Evolutionary conservation across 2,888 invertebrate genomes (phyloP).

Genomic region (Eupithecia pulchellata): DNA sequence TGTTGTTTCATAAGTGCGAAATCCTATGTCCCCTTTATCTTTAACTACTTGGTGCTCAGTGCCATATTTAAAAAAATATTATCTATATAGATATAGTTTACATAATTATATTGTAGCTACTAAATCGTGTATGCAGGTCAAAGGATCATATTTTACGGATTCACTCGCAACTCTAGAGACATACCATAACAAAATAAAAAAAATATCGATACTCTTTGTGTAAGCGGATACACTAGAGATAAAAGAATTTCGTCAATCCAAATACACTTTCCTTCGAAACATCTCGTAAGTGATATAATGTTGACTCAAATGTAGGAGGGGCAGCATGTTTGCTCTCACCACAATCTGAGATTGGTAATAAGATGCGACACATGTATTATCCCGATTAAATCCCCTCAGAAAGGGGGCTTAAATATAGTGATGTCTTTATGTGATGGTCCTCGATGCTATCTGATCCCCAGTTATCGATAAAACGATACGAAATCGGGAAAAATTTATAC

Average conservation of each 20-base stretch:
- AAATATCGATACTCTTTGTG: slow-evolving; percentile 52
- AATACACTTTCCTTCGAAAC: slow-evolving; percentile 71
- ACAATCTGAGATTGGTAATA: slow-evolving; percentile 83
- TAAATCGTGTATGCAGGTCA: not conserved
- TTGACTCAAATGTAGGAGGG: slow-evolving; percentile 71
- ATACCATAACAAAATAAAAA: slow-evolving; percentile 32
- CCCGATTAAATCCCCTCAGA: slow-evolving; percentile 78
- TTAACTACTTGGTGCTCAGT: not conserved
- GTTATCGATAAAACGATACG: slow-evolving; percentile 49
- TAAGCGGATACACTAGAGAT: slow-evolving; percentile 63
- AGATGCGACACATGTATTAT: slow-evolving; percentile 84
- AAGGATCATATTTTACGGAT: slow-evolving; percentile 17
- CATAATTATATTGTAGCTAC: not conserved
- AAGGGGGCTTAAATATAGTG: slow-evolving; percentile 78
- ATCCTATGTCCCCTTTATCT: not conserved
- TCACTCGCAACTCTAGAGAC: slow-evolving; percentile 29
- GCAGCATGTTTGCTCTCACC: slow-evolving; percentile 77
- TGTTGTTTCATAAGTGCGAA: not conserved
- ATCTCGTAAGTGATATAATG: slow-evolving; percentile 79
- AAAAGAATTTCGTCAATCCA: slow-evolving; percentile 72
- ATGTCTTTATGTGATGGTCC: slow-evolving; percentile 63
- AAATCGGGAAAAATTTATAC: slow-evolving; percentile 40
- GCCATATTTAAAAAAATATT: not conserved
- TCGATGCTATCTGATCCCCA: slow-evolving; percentile 45
- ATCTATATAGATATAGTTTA: not conserved